These are phyloP conservation scores for Atrichornis clamosus DNA, from an alignment of 2,113 vertebrate genomes.

Conservation along the genomic window DNA sequence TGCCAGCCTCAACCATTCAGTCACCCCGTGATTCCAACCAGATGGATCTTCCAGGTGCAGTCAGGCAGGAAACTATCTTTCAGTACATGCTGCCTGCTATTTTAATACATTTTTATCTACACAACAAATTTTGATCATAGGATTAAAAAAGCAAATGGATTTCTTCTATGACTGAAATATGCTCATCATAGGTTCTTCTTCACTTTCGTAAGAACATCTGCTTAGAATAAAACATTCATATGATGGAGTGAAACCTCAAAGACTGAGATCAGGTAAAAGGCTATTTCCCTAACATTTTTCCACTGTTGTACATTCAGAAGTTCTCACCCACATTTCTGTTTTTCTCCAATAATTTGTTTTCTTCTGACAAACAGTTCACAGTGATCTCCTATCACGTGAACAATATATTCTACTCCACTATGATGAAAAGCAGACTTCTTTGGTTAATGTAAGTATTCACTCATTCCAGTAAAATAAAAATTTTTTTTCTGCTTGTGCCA, in stretches of 20 bases:
- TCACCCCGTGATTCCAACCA: neutral
- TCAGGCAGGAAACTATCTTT: neutral
- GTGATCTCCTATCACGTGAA: neutral
- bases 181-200: neutral
- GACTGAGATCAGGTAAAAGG: neutral
- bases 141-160: neutral
- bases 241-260: neutral
- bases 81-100: neutral
- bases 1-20: neutral
- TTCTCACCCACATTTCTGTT: neutral
- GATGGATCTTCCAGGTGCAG: neutral
- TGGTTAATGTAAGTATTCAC: neutral
- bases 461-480: neutral
- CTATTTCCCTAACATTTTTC: neutral
- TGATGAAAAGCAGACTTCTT: neutral
- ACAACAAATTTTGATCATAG: neutral
- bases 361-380: neutral
- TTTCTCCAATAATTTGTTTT: neutral
- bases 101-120: neutral
- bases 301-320: neutral
- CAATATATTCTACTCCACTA: neutral
- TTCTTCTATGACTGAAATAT: neutral
- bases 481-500: neutral
- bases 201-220: neutral
- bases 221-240: neutral